These are phyloP conservation scores for Meriones unguiculatus DNA, from an alignment of 2,113 vertebrate species.

Conservation along the genomic window DNA sequence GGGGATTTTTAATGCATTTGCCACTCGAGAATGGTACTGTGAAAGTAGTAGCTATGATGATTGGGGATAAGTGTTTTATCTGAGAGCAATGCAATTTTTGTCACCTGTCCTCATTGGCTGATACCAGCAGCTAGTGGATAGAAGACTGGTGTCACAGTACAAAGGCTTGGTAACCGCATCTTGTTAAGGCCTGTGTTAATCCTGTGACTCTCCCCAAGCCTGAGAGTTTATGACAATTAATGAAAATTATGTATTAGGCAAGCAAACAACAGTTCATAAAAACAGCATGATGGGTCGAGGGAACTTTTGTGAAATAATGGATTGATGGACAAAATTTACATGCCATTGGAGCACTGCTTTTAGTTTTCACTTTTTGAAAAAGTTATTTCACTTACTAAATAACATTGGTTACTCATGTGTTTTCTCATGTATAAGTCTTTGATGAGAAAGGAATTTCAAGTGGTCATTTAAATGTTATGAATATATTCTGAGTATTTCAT, in stretches of 20 bases:
- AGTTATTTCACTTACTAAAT: not conserved
- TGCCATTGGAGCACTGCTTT: not conserved
- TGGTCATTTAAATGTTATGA: not conserved
- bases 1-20: not conserved
- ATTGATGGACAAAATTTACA: not conserved
- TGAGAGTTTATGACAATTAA: not conserved
- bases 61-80: not conserved
- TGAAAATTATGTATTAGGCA: not conserved
- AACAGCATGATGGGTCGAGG: not conserved
- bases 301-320: not conserved
- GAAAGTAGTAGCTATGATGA: not conserved
- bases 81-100: not conserved
- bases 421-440: not conserved
- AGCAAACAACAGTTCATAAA: not conserved
- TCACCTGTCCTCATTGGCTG: not conserved
- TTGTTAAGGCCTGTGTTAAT: not conserved
- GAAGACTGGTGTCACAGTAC: rapidly evolving
- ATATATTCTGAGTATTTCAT: slow-evolving; percentile 7
- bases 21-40: not conserved
- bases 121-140: rapidly evolving
- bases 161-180: not conserved
- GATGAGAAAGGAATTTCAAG: not conserved
- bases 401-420: not conserved
- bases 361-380: slow-evolving; percentile 1
- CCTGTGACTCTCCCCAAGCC: not conserved